phyloP scores from a whole-genome alignment of 2,113 vertebrate species.

The Scytalopus superciliaris region DNA sequence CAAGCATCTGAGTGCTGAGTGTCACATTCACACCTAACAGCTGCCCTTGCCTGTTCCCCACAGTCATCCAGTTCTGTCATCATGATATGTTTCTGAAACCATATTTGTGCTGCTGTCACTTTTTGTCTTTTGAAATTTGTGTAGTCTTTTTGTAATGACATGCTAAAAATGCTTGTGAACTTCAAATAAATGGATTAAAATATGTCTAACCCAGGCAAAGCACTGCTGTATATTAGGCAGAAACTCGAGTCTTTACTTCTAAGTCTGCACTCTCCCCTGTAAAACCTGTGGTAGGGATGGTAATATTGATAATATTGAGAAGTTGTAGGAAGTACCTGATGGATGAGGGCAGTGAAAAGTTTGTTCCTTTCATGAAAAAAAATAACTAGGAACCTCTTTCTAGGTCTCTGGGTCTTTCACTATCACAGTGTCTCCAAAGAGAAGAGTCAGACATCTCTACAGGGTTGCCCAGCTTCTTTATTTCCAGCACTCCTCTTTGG shows the following conservation, averaged over 20 bases:
- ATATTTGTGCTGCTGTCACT: constrained; percentile 2
- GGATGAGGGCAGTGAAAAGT: not conserved
- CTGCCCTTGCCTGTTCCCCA: constrained; percentile 41
- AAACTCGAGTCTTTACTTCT: not conserved
- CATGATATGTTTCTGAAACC: not conserved
- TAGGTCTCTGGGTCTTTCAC: not conserved
- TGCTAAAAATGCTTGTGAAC: not conserved
- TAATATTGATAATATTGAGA: not conserved
- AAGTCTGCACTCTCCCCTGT: not conserved
- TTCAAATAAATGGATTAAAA: not conserved
- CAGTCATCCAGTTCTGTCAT: constrained; percentile 32
- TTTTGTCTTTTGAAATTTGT: constrained; percentile 25
- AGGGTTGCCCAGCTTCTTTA: not conserved
- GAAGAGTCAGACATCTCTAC: not conserved
- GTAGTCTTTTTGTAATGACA: not conserved
- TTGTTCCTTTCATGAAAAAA: not conserved
- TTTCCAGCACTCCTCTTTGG: not conserved
- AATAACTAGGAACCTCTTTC: not conserved
- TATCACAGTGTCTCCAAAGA: not conserved
- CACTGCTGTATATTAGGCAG: not conserved
- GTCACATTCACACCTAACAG: constrained; percentile 54
- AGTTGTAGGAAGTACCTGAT: not conserved
- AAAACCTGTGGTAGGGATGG: not conserved
- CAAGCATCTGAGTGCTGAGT: constrained; percentile 60
- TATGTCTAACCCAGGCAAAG: not conserved